Evolutionary conservation across 1,140 invertebrate species (phyloP), one percentile per base, ranked within the genome.

Genomic region (Gerris buenoi): DNA sequence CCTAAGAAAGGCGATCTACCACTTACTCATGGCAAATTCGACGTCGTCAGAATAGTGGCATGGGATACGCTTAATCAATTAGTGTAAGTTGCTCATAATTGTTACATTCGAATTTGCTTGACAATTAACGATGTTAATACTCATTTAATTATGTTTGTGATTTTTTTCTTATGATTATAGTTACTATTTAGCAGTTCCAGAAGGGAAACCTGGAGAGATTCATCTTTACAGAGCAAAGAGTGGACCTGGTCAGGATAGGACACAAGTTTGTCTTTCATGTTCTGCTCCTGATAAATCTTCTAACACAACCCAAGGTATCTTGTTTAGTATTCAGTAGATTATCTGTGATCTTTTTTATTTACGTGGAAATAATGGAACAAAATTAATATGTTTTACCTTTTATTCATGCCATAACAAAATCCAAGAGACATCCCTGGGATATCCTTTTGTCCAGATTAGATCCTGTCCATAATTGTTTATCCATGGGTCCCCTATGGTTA

Each of bases 61-160:
- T 95, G 91, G 88, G 88, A 94, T 77, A 88, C 91, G 74, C 79
- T 81, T 0, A 86, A 88, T 74, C 84, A 92, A 76, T 84, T 87
- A 68, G 88, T 95, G 90, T 95, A 78, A 87, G 88, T 83, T 64
- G n/a, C n/a, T n/a, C n/a, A n/a, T n/a, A n/a, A n/a, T n/a, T n/a
- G n/a, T n/a, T n/a, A n/a, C n/a, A n/a, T n/a, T n/a, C n/a, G n/a
- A n/a, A n/a, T n/a, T n/a, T n/a, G n/a, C n/a, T n/a, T n/a, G n/a
- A n/a, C n/a, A n/a, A n/a, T n/a, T n/a, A n/a, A n/a, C n/a, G n/a
- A n/a, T n/a, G n/a, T n/a, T n/a, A n/a, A n/a, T n/a, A n/a, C n/a
- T n/a, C n/a, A n/a, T n/a, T n/a, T n/a, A n/a, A n/a, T n/a, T n/a
- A n/a, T n/a, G n/a, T n/a, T n/a, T n/a, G n/a, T n/a, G n/a, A n/a